A percentile compares a stretch with the other conserved stretches of the same genome.
phyloP scores from a whole-genome alignment of 2,888 invertebrate species.

The Clusia tigrina region DNA sequence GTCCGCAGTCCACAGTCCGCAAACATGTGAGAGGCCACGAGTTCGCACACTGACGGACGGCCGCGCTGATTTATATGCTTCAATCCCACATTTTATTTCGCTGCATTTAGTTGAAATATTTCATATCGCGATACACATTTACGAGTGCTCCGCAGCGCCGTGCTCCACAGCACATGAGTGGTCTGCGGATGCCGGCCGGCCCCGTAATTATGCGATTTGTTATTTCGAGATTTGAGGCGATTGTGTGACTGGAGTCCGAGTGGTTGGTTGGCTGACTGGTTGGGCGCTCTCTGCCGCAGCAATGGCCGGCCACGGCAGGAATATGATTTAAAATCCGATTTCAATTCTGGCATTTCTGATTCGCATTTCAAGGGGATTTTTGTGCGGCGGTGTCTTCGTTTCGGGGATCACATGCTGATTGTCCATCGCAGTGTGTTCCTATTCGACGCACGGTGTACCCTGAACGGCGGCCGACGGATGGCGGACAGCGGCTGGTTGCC shows the following conservation, averaged over 20 bases:
- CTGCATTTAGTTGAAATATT: conserved; percentile 59
- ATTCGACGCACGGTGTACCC: conserved; percentile 31
- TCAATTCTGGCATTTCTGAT: conserved; percentile 61
- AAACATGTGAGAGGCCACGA: conserved; percentile 11
- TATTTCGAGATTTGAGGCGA: conserved; percentile 62
- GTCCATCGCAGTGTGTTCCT: no score
- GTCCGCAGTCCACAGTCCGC: conserved; percentile 3
- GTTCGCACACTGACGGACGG: conserved; percentile 29
- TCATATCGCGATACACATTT: conserved; percentile 45
- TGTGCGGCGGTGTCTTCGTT: conserved; percentile 23
- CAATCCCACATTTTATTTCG: conserved; percentile 60
- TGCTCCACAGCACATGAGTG: conserved; percentile 42
- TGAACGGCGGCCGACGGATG: conserved; percentile 12
- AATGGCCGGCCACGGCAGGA: conserved; percentile 27
- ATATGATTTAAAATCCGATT: conserved; percentile 63
- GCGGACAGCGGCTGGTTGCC: conserved; percentile 25
- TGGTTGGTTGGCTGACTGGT: conserved; percentile 43
- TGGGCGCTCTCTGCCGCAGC: conserved; percentile 10
- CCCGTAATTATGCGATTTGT: conserved; percentile 64
- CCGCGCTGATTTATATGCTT: conserved; percentile 59
- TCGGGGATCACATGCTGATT: conserved; percentile 55
- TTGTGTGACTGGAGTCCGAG: conserved; percentile 50
- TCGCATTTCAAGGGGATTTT: conserved; percentile 43
- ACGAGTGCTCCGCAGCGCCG: conserved; percentile 1
- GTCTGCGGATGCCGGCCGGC: conserved; percentile 38